Percentiles rank a stretch among this genome's conserved stretches.
These are phyloP conservation scores for Ichneumon xanthorius DNA, from an alignment of 2,888 invertebrate species.

Conservation along the genomic window DNA sequence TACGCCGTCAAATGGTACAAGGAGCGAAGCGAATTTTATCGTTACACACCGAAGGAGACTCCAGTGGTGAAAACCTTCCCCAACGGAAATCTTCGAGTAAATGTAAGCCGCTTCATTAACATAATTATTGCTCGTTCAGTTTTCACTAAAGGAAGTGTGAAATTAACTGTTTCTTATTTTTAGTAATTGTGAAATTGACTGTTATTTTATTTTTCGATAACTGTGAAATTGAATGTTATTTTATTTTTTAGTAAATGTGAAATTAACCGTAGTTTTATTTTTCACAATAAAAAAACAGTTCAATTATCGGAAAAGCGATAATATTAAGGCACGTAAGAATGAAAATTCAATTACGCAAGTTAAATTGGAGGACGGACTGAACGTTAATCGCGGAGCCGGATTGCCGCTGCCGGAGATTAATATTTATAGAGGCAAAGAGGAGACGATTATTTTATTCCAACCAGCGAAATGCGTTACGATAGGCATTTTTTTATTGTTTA, in stretches of 20 bases:
- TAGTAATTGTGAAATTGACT: not conserved
- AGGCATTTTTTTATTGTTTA: not conserved
- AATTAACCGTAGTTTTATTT: no score
- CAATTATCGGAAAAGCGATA: not conserved
- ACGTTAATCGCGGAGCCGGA: not conserved
- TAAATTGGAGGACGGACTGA: not conserved
- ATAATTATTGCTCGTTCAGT: not conserved
- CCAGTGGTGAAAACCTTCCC: slow-evolving; percentile 82
- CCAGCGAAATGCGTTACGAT: not conserved
- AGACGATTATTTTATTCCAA: not conserved
- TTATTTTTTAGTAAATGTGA: not conserved
- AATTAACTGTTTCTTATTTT: not conserved
- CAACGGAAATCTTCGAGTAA: slow-evolving; percentile 80
- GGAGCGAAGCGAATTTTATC: slow-evolving; percentile 82
- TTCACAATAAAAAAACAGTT: not conserved
- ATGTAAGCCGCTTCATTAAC: slow-evolving; percentile 76
- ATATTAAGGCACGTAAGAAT: not conserved
- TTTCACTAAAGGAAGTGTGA: not conserved
- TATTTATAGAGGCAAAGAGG: not conserved
- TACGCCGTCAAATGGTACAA: slow-evolving; percentile 84
- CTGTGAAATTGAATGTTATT: not conserved
- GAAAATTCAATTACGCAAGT: not conserved
- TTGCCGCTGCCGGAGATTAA: not conserved
- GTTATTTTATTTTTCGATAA: not conserved
- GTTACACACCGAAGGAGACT: slow-evolving; percentile 81